Base-by-base conservation (phyloP, 2,888 invertebrate genomes). In the Sturmia bella region DNA sequence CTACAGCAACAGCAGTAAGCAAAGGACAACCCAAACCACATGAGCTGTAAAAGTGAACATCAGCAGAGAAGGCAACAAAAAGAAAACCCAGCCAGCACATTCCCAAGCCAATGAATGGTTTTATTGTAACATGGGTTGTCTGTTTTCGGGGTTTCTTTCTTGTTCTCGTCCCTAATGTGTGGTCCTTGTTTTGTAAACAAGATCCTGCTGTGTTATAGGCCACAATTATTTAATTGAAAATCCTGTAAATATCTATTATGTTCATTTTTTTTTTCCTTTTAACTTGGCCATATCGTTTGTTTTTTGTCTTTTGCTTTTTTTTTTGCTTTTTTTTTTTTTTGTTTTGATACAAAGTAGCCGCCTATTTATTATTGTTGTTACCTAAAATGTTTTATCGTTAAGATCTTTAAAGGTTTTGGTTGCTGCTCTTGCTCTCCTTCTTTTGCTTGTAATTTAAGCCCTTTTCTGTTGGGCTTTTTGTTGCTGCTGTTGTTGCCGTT, bases 151-250 rank as follows among this genome's bases (percentile, higher is more conserved):
- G 39, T 56, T 45, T 19, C 48, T 17, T 54, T 45, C 27, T 27
- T 32, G 21, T 43, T 52, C 24, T 32, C 9, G 7, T 32, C 4
- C 15, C 57, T 59, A 41, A 66, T 79, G 78, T 79, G 78, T 79
- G 78, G 78, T 79, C 78, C 72, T 79, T 54, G 63, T 61, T 61
- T 73, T 24, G 57, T 52, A 52, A 66, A 45, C 66, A 52, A 45
- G 59, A 73, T 79, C 78, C 78, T 79, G 78, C 78, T 79, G 78
- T 61, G 72, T 79, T 73, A 79, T 79, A 73, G 78, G 59, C 78
- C 78, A 72, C 78, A 79, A 79, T 79, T 79, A 79, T 79, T 79
- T 79, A 79, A 79, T 79, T 79, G 78, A 79, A 79, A 73, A 79
- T 79, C 78, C 78, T 79, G 78, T 79, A 79, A 79, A 79, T 52